Base-by-base conservation (phyloP, 2,113 vertebrate species). In the Nipponia nippon region DNA sequence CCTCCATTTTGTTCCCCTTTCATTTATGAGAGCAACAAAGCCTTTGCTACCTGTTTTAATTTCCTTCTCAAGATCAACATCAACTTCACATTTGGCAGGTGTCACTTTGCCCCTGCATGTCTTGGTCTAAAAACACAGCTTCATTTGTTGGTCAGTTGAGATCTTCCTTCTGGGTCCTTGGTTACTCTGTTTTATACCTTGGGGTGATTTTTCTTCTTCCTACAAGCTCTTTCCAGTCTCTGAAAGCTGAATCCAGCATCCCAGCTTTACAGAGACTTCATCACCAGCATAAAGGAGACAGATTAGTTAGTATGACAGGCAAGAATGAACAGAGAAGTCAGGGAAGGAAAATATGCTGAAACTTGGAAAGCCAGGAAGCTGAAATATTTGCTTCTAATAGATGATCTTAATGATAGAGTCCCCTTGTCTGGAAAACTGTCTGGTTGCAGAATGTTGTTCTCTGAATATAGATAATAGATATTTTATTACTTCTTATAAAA, bases 401-500 rank as follows among this genome's bases (percentile, higher is more conserved):
- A 32, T 53, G 1, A 72, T 73, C 62, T 53, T 52, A 65, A 52
- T 36, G 36, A 89, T 34, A 75, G 36, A 61, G 16, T 66, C 18
- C 7, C 4, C 16, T 70, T 81, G 67, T 85, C 92, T 73, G 22
- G 44, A 83, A 89, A 92, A 80, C 44, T 66, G 36, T 29, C 87
- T 93, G 46, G 30, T 90, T 83, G 52, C 38, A 65, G 11, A 80
- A 88, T 53, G 40, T 59, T 91, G 11, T 23, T 26, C 46, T 86
- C 46, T 80, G 62, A 92, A 80, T 83, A 77, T 1, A 90, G 67
- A 91, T 34, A 87, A 80, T 75, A 82, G 50, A 26, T 73, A 77
- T 49, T 87, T 91, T 92, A 92, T 90, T 94, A 65, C 66, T 77
- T 82, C 49, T 94, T 87, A 79, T 58, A 56, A 70, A 90, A 86